phyloP scores from a whole-genome alignment of 2,888 invertebrate genomes.

The Napeogenes sylphis region DNA sequence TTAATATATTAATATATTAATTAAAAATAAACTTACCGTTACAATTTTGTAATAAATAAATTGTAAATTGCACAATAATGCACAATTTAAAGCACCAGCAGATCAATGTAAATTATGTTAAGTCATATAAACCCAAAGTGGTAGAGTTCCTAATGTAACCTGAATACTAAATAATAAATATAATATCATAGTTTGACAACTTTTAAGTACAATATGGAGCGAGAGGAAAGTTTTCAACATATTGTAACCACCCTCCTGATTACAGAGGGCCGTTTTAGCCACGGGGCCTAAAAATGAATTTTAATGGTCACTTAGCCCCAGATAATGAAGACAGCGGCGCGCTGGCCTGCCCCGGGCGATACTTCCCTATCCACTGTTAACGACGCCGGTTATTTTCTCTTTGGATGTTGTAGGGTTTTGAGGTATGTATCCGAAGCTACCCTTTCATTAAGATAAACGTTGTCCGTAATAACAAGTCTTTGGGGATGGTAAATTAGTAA shows the following conservation, averaged over 20 bases:
- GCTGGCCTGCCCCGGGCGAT: constrained; percentile 31
- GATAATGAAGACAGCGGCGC: constrained; percentile 57
- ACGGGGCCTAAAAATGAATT: constrained; percentile 61
- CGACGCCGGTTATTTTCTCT: constrained; percentile 28
- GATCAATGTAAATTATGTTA: no score
- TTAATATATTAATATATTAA: neutral
- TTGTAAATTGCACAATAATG: no score
- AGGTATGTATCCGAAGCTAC: constrained; percentile 23
- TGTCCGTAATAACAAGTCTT: constrained; percentile 26
- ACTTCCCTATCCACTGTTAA: constrained; percentile 22
- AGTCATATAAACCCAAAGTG: no score
- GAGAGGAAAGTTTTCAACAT: constrained; percentile 11
- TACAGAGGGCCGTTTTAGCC: constrained; percentile 15
- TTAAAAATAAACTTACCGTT: neutral
- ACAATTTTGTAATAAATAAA: no score
- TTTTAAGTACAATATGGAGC: constrained; percentile 4
- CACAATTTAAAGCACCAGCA: no score
- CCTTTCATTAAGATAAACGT: constrained; percentile 28
- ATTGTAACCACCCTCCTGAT: constrained; percentile 11
- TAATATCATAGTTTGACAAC: neutral
- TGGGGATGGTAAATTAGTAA: constrained; percentile 28
- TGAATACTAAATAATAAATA: neutral
- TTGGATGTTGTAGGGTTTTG: constrained; percentile 24
- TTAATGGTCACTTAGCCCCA: constrained; percentile 66
- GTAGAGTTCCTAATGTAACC: no score